Conservation (phyloP, 1,140 invertebrate genomes). For the Leguminivora glycinivorella region DNA sequence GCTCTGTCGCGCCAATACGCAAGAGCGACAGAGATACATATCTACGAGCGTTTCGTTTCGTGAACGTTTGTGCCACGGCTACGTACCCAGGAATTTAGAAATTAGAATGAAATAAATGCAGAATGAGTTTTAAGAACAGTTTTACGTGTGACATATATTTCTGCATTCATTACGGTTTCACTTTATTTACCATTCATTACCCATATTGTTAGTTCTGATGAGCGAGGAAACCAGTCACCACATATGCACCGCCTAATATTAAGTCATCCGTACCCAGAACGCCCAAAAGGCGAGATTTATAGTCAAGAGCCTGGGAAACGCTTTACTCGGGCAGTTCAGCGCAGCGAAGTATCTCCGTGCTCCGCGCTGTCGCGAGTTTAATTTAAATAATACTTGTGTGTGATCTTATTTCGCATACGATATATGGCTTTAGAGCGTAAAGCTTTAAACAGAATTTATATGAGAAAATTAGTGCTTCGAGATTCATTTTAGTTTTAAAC, state of each 20-base stretch:
- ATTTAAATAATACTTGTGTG: constrained; percentile 16
- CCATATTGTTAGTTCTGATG: too few species aligned
- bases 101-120: too few species aligned
- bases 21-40: too few species aligned
- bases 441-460: not conserved
- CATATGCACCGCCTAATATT: not conserved
- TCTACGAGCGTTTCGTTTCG: too few species aligned
- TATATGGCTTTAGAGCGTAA: not conserved
- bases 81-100: too few species aligned
- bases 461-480: not conserved
- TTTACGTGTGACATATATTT: too few species aligned
- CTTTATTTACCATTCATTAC: too few species aligned
- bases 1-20: too few species aligned
- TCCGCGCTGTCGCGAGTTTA: constrained; percentile 10
- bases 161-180: too few species aligned
- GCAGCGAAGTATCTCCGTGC: constrained; percentile 5
- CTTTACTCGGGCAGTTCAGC: not conserved
- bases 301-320: constrained; percentile 17
- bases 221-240: not conserved
- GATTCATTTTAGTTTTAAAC: not conserved
- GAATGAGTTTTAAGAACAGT: too few species aligned
- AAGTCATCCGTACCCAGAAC: not conserved
- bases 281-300: constrained; percentile 20
- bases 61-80: too few species aligned
- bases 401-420: not conserved